Percentiles rank a stretch among this genome's conserved stretches.
Evolutionary conservation across 2,113 vertebrate genomes (phyloP).

Genomic region (Pituophis catenifer): DNA sequence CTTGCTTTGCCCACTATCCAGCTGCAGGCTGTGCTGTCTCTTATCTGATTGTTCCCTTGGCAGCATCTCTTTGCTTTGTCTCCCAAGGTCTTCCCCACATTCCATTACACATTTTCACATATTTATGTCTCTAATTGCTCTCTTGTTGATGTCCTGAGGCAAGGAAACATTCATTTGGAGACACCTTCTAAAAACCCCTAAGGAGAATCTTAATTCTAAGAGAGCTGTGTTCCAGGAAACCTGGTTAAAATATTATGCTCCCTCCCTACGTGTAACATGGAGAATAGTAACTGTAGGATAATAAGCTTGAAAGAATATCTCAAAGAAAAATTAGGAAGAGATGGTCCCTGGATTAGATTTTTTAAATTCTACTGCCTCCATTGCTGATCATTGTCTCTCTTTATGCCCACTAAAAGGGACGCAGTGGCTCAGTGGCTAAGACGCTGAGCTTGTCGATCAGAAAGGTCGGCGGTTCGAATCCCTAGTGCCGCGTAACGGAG

Average conservation of each 20-base stretch:
- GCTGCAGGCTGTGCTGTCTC: not conserved
- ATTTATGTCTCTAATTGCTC: not conserved
- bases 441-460: no score
- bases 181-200: not conserved
- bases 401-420: not conserved
- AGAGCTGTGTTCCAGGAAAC: not conserved
- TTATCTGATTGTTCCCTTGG: not conserved
- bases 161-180: not conserved
- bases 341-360: not conserved
- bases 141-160: not conserved
- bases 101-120: not conserved
- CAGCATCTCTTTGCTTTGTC: not conserved
- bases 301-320: not conserved
- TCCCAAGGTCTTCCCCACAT: not conserved
- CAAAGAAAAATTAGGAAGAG: not conserved
- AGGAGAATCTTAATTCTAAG: not conserved
- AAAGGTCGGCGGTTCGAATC: no score
- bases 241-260: not conserved
- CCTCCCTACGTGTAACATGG: not conserved
- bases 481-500: no score
- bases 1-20: not conserved
- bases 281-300: not conserved
- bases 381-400: not conserved
- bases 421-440: no score
- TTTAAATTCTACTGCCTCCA: not conserved